phyloP scores from a whole-genome alignment of 1,140 invertebrate species.

The Brachionus calyciflorus region DNA sequence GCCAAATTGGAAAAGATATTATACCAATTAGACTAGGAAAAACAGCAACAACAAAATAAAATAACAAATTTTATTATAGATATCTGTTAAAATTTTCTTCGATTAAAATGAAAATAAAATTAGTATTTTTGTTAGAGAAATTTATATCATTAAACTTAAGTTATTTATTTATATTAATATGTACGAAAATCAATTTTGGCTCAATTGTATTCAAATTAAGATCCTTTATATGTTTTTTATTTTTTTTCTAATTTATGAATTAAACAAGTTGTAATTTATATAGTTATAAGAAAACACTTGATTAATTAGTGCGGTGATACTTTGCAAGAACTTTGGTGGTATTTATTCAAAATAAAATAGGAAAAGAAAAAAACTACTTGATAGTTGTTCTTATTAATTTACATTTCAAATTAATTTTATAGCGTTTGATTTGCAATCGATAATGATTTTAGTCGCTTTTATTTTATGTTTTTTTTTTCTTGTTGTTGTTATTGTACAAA shows the following conservation, averaged over 20 bases:
- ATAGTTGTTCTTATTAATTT: conserved; percentile 32
- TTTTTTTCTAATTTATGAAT: neutral
- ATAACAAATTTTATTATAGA: no score
- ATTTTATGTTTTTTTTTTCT: neutral
- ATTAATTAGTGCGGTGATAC: conserved; percentile 33
- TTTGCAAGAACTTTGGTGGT: no score
- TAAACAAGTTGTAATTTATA: no score
- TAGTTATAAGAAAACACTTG: no score
- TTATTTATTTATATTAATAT: no score
- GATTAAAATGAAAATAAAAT: no score
- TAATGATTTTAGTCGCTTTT: neutral
- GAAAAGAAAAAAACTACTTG: conserved; percentile 41
- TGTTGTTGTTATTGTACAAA: neutral
- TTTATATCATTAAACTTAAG: no score
- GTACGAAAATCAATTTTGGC: no score
- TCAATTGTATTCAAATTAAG: conserved; percentile 27
- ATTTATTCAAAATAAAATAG: no score
- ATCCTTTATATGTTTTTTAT: conserved; percentile 5
- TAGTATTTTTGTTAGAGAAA: no score
- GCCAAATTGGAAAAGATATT: no score
- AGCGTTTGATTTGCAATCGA: conserved; percentile 29
- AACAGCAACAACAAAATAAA: conserved; percentile 25
- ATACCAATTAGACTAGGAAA: neutral
- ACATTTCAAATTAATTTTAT: conserved; percentile 34
- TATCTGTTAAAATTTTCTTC: no score